A percentile compares a stretch with the other conserved stretches of the same genome.
These are phyloP conservation scores for Himantopus leucocephalus DNA, from an alignment of 2,113 vertebrate species.

Conservation along the genomic window DNA sequence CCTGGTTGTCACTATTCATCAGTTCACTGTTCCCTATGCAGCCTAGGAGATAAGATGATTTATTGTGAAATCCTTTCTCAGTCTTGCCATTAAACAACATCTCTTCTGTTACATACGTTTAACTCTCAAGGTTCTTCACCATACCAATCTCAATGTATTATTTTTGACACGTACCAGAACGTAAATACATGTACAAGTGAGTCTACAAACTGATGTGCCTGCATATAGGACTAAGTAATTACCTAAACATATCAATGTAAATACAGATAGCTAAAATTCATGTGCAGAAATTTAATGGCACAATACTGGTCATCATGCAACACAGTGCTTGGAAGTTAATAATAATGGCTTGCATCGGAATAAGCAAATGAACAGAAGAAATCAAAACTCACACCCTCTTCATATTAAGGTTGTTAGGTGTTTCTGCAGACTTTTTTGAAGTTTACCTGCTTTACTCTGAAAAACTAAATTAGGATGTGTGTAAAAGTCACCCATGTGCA, in stretches of 20 bases:
- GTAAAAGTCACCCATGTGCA: neutral
- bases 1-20: neutral
- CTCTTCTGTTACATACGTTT: neutral
- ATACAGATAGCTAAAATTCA: neutral
- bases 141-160: neutral
- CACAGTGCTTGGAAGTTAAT: neutral
- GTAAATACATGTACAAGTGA: conserved; percentile 15
- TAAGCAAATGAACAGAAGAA: neutral
- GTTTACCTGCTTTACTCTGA: neutral
- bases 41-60: neutral
- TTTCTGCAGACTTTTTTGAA: neutral
- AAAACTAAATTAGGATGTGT: neutral
- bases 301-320: neutral
- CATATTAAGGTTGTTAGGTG: no score
- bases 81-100: neutral
- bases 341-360: neutral
- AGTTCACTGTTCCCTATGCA: neutral
- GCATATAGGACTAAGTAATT: neutral
- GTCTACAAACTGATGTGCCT: neutral
- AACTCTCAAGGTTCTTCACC: neutral
- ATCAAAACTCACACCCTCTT: neutral
- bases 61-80: neutral
- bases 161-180: neutral
- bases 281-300: neutral
- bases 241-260: neutral